A percentile compares a stretch with the other conserved stretches of the same genome.
Conservation (phyloP, 2,113 vertebrate genomes). For the Myxocyprinus asiaticus region DNA sequence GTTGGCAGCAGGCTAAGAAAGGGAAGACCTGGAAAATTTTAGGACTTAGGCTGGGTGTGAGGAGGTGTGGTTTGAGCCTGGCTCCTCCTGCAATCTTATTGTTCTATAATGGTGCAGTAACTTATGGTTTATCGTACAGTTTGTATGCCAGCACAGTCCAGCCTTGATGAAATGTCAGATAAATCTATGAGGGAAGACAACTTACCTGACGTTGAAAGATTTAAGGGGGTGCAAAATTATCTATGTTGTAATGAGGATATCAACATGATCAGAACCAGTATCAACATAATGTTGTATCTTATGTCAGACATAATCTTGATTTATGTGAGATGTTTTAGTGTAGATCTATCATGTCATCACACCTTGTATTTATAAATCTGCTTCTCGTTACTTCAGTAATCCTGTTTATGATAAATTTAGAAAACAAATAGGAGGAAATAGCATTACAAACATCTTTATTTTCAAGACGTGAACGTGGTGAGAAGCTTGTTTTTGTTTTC, state of each 20-base stretch:
- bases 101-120: conserved; percentile 59
- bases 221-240: background rate
- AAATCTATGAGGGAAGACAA: background rate
- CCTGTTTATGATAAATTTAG: too few relatives aligned
- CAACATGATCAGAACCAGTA: too few relatives aligned
- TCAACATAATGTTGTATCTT: background rate
- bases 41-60: conserved; percentile 73
- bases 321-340: background rate
- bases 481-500: background rate
- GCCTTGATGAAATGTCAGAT: conserved; percentile 6
- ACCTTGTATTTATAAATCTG: background rate
- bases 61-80: conserved; percentile 52
- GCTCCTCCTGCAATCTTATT: conserved; percentile 60
- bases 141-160: conserved; percentile 1
- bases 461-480: background rate
- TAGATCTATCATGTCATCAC: too few relatives aligned
- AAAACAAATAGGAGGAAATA: background rate
- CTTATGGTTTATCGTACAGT: conserved; percentile 20
- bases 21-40: conserved; percentile 57
- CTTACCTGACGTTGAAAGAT: background rate
- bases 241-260: background rate
- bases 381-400: background rate
- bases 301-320: background rate
- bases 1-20: conserved; percentile 53
- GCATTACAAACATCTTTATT: background rate